These are phyloP conservation scores for Cranoglanis bouderius DNA, from an alignment of 2,113 vertebrate genomes.

Conservation along the genomic window DNA sequence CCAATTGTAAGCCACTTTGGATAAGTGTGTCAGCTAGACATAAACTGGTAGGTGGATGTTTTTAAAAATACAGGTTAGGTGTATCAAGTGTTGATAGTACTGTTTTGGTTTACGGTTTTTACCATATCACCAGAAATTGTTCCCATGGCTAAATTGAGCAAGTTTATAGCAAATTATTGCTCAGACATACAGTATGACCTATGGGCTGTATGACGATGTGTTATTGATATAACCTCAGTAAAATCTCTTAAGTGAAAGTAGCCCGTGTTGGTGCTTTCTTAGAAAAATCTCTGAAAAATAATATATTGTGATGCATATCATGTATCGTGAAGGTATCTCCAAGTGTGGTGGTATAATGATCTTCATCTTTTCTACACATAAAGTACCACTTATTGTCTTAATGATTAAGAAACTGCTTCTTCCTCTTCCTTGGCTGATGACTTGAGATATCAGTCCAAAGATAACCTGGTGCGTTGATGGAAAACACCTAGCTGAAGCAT, in stretches of 20 bases:
- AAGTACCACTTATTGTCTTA: neutral
- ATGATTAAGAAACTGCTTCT: neutral
- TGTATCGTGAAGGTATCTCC: neutral
- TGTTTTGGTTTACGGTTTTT: neutral
- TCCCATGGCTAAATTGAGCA: neutral
- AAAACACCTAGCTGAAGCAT: constrained; percentile 25
- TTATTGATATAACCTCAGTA: neutral
- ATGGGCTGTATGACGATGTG: neutral
- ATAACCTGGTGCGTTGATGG: constrained; percentile 27
- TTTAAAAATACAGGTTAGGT: neutral
- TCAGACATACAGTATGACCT: neutral
- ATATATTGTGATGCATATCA: neutral
- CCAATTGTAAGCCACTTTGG: neutral
- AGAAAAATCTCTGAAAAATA: neutral
- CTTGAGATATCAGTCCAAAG: constrained; percentile 40
- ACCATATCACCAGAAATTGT: neutral
- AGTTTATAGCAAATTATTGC: neutral
- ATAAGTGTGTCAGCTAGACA: neutral
- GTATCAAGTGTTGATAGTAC: neutral
- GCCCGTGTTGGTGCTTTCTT: neutral
- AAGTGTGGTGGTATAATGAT: neutral
- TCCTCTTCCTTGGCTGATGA: neutral
- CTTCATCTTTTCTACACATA: neutral
- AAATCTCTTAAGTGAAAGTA: neutral
- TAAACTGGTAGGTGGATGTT: neutral